Base-by-base conservation (phyloP, 2,888 invertebrate species). In the Mayetiola destructor region DNA sequence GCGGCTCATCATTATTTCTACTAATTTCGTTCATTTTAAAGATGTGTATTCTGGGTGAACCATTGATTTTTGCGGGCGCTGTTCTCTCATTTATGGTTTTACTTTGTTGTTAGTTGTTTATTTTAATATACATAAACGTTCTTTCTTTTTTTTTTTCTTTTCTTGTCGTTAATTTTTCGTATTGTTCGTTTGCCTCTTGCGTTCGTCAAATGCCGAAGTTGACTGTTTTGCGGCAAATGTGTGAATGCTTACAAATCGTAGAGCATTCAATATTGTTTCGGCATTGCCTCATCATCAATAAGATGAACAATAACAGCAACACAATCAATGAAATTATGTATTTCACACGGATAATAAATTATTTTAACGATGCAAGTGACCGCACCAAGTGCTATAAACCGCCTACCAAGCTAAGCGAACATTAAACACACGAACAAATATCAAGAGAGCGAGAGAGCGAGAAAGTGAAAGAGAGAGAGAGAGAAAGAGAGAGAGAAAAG, bases 301-400 rank as follows among this genome's bases (percentile, higher is more conserved):
- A 42, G 42, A 42, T 10, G 21, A 42, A 18, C 39, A 39, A 48
- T 16, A 48, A 42, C 23, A 42, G 20, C 20, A 48, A 48, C 27
- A 16, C 48, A 48, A 16, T 27, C 48, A 12, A n/a, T 48, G 48
- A n/a, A n/a, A 6, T 48, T 48, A 48, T 48, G 10, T 48, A 27
- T 48, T 48, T 48, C 27, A 48, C 48, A 48, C 48, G 48, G 27
- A 48, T 27, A 48, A 48, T 48, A 48, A 48, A 48, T 48, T 48
- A 48, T 48, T 53, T 53, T 53, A 53, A 53, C 53, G 53, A 53
- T 53, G 53, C 53, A 53, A 53, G 29, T 53, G 53, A 53, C 53
- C 53, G 53, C 32, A 53, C 30, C 29, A 52, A 52, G 52, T 52
- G 52, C 30, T 30, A 53, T 53, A 53, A 53, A 32, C 53, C 53